Conservation (phyloP, 2,797 vertebrate genomes). For the Phrynocephalus guinanensis region DNA sequence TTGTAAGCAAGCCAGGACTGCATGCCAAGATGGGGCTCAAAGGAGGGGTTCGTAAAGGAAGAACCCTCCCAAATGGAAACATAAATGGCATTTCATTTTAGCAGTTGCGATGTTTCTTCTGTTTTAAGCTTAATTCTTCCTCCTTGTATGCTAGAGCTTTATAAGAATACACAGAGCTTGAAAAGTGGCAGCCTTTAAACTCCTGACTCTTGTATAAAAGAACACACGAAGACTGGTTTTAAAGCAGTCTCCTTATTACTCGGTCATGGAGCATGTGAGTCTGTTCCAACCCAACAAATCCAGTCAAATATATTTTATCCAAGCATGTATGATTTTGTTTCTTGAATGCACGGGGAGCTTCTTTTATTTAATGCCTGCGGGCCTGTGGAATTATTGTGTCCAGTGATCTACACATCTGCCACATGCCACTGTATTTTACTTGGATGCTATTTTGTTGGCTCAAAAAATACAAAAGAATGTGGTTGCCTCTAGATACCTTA, state of each 20-base stretch:
- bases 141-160: neutral
- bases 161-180: neutral
- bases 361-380: neutral
- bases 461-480: neutral
- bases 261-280: neutral
- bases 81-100: slow-evolving; percentile 28
- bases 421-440: neutral
- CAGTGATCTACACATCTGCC: neutral
- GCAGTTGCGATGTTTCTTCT: slow-evolving; percentile 23
- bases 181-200: neutral
- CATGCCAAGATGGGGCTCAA: slow-evolving; percentile 37
- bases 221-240: neutral
- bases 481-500: neutral
- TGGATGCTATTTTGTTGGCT: neutral
- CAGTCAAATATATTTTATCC: neutral
- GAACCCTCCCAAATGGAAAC: slow-evolving; percentile 40
- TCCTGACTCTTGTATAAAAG: slow-evolving; percentile 18
- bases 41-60: slow-evolving; percentile 32
- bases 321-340: neutral
- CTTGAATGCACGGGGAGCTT: neutral
- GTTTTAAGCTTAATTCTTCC: slow-evolving; percentile 9
- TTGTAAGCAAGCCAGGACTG: slow-evolving; percentile 22
- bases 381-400: neutral
- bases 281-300: neutral
- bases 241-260: neutral